phyloP scores from a whole-genome alignment of 2,113 vertebrate genomes.

The Peromyscus leucopus region DNA sequence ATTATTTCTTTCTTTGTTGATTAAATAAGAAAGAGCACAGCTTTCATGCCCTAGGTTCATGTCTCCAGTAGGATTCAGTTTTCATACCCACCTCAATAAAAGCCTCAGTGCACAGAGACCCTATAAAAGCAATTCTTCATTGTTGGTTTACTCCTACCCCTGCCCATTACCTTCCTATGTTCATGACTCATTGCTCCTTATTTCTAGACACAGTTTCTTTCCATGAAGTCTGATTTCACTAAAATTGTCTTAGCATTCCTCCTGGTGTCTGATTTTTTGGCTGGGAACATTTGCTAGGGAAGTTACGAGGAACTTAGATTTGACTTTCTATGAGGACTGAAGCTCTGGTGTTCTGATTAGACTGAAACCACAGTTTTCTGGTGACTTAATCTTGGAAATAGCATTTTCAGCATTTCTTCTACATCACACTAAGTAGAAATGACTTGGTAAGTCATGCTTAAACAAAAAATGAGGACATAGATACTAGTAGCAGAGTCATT shows the following conservation, averaged over 20 bases:
- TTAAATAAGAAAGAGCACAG: background rate
- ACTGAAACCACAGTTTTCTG: background rate
- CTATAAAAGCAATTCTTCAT: background rate
- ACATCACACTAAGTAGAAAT: background rate
- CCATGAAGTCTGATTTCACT: background rate
- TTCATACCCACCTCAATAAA: background rate
- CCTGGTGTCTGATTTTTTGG: background rate
- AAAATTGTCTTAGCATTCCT: too few species aligned
- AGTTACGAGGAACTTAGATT: background rate
- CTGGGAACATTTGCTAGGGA: background rate
- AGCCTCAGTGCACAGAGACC: background rate
- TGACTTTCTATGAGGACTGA: background rate
- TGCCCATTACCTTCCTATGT: background rate
- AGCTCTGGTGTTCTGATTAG: background rate
- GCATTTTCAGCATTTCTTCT: background rate
- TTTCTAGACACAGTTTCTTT: background rate
- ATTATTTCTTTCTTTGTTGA: background rate
- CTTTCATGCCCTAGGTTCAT: background rate
- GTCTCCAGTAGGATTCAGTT: too few species aligned
- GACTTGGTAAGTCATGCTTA: background rate
- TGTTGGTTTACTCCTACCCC: background rate
- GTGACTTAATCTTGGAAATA: background rate
- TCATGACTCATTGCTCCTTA: background rate
- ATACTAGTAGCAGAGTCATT: background rate
- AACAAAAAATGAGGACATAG: background rate